Base-by-base conservation (phyloP, 2,113 vertebrate species). In the Gopherus flavomarginatus region DNA sequence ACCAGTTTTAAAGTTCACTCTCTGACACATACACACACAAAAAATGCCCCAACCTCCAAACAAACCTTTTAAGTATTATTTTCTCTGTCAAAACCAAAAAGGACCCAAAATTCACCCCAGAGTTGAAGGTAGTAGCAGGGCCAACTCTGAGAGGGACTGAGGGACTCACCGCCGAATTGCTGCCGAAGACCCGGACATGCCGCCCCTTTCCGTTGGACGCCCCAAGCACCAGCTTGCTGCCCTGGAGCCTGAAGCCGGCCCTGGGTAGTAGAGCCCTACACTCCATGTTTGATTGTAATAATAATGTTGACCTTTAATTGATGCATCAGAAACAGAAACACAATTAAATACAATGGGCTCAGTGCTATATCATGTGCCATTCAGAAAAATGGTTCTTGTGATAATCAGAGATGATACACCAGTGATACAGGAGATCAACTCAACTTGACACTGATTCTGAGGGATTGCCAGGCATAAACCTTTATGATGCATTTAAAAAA, bases 51-150 rank as follows among this genome's bases (percentile, higher is more conserved):
- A 93, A 57, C 2, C 5, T 11, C 14, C 35, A 85, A 77, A 81
- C 5, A 8, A 86, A 38, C 13, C 81, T 49, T 24, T 92, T 83
- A 75, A 82, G 22, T 14, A 27, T 50, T 85, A 72, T 4, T 54
- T 87, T 91, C 11, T 72, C 38, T 47, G 8, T n/a, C 52, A 86
- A 95, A 94, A 87, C 17, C 31, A 94, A 90, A 49, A 2, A 27
- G n/a, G 11, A 38, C 19, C 35, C 59, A 4, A 85, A 89, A 86
- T 53, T 62, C 14, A 81, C 91, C 8, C 11, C 2, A 26, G 0
- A 10, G 5, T 1, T 5, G 1, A 27, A 85, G 91, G 27, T 50
- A 10, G 44, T 12, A 85, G 31, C 50, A 50, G 50, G 50, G 50
- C 50, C 50, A 5, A 4, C 50, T 50, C 50, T 5, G 13, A 50